Evolutionary conservation across 2,113 vertebrate genomes (phyloP), one percentile per base, ranked within the genome.

Genomic region (Gymnarchus niloticus): DNA sequence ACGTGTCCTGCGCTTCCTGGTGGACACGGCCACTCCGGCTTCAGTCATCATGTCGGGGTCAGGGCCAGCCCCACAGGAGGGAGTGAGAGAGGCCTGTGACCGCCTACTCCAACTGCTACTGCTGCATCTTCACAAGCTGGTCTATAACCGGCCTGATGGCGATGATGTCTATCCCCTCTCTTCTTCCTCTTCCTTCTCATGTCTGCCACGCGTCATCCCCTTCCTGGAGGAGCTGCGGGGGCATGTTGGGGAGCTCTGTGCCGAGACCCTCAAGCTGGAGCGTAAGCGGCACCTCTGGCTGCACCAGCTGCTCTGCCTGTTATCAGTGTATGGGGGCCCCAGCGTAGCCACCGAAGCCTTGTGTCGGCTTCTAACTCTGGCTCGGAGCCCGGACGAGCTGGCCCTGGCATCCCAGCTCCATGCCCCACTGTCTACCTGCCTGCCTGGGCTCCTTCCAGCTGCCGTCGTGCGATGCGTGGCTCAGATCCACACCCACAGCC

Each of bases 221-320:
- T 99, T 99, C 84, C 52, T 99, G 56, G 97, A 98, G 9, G 96
- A 96, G 1, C 92, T 99, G 23, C 93, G 92, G 86, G 90, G 90
- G 3, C 95, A 96, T 14, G 94, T 98, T 0, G 92, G 92, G 0
- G 96, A 98, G 44, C 89, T 99, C 1, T 99, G 97, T 10, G 92
- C 92, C 1, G 97, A 98, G 91, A 95, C 96, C 0, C 87, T 99
- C 52, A 91, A 96, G 0, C 88, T 98, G 83, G 96, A 98, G 85
- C 88, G 97, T 1, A 97, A 97, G 84, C 94, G 97, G 0, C 96
- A 96, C 44, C 95, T 98, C 0, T 99, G 97, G 97, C 94, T 96
- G 59, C 97, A 98, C 88, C 97, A 98, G 87, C 94, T 99, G 2
- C 87, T 99, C 0, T 95, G 94, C 12, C 92, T 99, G 7, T 90